A percentile compares a stretch with the other conserved stretches of the same genome.
Evolutionary conservation across 2,888 invertebrate species (phyloP).

Genomic region (Cheilosia grossa): DNA sequence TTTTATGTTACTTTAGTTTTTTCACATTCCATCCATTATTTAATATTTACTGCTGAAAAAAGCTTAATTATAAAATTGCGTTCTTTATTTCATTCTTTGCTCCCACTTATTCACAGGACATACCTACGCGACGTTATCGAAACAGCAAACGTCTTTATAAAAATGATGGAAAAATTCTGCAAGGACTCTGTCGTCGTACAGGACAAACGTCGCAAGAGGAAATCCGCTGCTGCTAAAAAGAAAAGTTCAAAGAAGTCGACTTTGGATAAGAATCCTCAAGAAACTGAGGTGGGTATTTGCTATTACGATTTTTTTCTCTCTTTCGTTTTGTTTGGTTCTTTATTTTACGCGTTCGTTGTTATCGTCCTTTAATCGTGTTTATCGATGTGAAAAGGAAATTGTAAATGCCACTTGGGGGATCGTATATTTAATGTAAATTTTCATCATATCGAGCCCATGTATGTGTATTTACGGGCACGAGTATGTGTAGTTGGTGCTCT

Average conservation of each 20-base stretch:
- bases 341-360: slow-evolving; percentile 9
- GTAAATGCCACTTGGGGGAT: slow-evolving; percentile 17
- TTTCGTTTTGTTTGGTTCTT: slow-evolving; percentile 2
- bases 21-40: slow-evolving; percentile 1
- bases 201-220: slow-evolving; percentile 84
- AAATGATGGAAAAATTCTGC: slow-evolving; percentile 92
- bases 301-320: neutral
- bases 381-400: slow-evolving; percentile 48
- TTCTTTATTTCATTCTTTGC: slow-evolving; percentile 29
- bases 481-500: too few species aligned
- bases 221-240: slow-evolving; percentile 76
- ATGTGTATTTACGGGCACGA: neutral
- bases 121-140: slow-evolving; percentile 95
- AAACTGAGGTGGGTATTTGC: slow-evolving; percentile 79
- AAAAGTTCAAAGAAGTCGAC: slow-evolving; percentile 78
- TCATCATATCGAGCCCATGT: neutral
- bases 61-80: slow-evolving; percentile 14
- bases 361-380: slow-evolving; percentile 50
- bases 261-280: slow-evolving; percentile 81
- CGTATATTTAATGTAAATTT: slow-evolving; percentile 19
- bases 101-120: slow-evolving; percentile 84
- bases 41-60: slow-evolving; percentile 1
- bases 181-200: slow-evolving; percentile 88
- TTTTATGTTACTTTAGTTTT: neutral
- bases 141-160: slow-evolving; percentile 94